Percentiles rank a stretch among this genome's conserved stretches.
Conservation (phyloP, 2,888 invertebrate species). For the Polylopha cassiicola region DNA sequence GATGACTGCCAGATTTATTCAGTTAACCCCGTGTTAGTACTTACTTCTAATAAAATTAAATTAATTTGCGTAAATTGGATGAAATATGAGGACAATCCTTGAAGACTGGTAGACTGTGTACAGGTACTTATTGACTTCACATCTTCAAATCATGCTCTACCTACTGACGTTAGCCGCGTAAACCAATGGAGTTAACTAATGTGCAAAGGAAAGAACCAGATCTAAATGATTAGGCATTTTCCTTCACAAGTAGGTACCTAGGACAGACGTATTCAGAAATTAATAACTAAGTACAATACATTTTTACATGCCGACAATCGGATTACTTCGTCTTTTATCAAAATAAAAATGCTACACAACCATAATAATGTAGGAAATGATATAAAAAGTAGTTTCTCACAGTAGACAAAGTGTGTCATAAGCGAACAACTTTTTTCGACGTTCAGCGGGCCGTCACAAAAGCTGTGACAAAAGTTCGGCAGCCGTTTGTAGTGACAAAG, state of each 20-base stretch:
- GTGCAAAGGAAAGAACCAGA: no score
- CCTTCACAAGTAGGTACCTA: no score
- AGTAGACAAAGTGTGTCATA: conserved; percentile 44
- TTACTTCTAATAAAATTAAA: no score
- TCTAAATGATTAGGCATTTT: neutral
- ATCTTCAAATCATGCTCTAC: no score
- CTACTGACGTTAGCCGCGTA: no score
- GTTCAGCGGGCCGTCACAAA: conserved; percentile 50
- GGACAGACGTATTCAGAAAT: neutral
- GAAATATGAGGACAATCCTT: no score
- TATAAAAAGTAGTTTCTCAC: conserved; percentile 47
- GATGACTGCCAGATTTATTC: no score
- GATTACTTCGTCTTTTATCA: conserved; percentile 39
- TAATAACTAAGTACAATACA: conserved; percentile 16
- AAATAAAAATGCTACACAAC: conserved; percentile 26
- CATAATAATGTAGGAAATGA: conserved; percentile 24
- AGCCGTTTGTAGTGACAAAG: conserved; percentile 47
- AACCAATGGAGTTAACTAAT: no score
- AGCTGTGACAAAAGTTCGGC: conserved; percentile 58
- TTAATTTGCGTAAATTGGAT: no score
- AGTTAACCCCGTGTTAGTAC: no score
- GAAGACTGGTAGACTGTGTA: no score
- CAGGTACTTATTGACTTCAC: no score
- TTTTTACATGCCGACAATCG: conserved; percentile 7
- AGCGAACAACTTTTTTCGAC: conserved; percentile 39